Evolutionary conservation across 2,797 vertebrate genomes (phyloP), one percentile per base, ranked within the genome.

Genomic region (Acomys russatus): DNA sequence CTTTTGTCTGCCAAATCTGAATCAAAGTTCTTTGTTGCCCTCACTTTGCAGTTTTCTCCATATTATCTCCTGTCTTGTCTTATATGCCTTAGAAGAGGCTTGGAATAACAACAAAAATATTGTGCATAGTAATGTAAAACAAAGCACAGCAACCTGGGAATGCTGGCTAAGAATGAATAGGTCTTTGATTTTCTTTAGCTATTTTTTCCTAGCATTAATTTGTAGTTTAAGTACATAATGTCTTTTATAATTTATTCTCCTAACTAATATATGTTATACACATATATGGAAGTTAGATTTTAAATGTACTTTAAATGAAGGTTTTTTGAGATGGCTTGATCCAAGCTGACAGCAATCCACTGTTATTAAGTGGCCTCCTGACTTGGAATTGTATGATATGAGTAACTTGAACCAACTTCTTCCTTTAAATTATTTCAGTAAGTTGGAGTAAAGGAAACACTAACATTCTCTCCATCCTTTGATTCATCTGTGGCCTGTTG

Each of bases 341-440:
- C 22, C 9, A 95, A 51, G 89, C 95, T 93, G 91, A 49, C 63
- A 88, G 25, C 35, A 96, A 96, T 20, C 77, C 66, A 94, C 90
- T 92, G 49, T 51, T 94, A 66, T 96, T 97, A 70, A 96, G 95
- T 3, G 54, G 4, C 20, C 54, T 97, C 68, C 76, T 88, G 96
- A 86, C 68, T 93, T 91, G 91, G 33, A 91, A 97, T 97, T 95
- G 87, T 97, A 96, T 95, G 96, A 97, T 94, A 93, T 7, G 25
- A 90, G 35, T 94, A 97, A 93, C 90, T 78, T 85, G 3, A 97
- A 89, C 88, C 49, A 96, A 88, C 88, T 88, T 85, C 94, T 38
- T 87, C n/a, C 74, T 63, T 70, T 95, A 59, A 95, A 96, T 93
- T 94, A 93, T 97, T 98, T 96, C 94, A 91, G 79, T 66, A 95